phyloP scores from a whole-genome alignment of 1,140 invertebrate genomes.

The Bombus confusus region DNA sequence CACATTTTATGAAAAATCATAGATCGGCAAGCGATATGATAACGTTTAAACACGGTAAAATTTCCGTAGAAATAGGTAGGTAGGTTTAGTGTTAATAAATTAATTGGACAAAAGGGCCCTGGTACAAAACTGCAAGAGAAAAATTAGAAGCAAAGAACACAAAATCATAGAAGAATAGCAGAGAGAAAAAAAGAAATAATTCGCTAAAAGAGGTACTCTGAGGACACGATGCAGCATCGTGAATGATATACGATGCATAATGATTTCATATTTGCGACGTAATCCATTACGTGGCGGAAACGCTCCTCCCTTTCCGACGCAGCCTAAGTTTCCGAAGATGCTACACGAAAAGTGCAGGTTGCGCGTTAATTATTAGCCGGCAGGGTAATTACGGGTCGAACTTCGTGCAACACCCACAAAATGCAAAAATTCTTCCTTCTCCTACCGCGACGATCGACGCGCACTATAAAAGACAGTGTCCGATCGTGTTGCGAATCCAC shows the following conservation, averaged over 20 bases:
- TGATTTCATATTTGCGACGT: neutral
- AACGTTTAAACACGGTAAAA: too few species aligned
- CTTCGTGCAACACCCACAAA: neutral
- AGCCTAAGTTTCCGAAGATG: neutral
- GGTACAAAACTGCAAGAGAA: too few species aligned
- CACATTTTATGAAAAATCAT: too few species aligned
- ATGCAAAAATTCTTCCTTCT: constrained; percentile 44
- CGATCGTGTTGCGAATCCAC: neutral
- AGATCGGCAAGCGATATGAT: too few species aligned
- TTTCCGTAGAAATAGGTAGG: too few species aligned
- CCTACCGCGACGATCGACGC: constrained; percentile 13
- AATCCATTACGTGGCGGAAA: neutral
- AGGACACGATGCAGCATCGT: neutral
- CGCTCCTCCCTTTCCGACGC: constrained; percentile 13
- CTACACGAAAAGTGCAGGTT: constrained; percentile 5
- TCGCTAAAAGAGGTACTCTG: too few species aligned
- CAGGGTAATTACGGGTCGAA: neutral
- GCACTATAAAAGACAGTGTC: constrained; percentile 49
- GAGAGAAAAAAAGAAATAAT: neutral
- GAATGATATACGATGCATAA: neutral
- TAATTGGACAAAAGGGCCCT: neutral
- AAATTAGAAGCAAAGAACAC: neutral
- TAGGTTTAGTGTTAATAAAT: too few species aligned
- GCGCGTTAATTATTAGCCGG: neutral
- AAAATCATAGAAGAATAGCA: too few species aligned